Evolutionary conservation across 2,113 vertebrate species (phyloP), one percentile per base, ranked within the genome.

Genomic region (Motacilla tschutschensis): DNA sequence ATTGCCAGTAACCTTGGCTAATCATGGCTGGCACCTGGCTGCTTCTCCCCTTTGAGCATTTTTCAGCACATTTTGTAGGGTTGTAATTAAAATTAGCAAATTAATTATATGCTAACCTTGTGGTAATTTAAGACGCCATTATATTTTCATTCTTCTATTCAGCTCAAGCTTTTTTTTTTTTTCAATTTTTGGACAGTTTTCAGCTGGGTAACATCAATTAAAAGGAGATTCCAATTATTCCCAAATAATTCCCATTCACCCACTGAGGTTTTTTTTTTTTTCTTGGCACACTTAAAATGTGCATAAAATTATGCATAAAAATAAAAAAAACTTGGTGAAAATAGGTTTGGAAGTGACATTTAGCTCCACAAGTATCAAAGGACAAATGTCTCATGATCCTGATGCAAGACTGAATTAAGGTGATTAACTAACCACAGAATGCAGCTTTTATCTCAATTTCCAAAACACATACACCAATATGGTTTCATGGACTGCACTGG

Each of bases 101-200:
- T 93, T 91, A 91, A 95, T 95, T 94, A 85, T 55, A 66, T 47
- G 63, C 85, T 87, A 93, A 91, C 89, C 84, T 93, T 74, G 54
- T 4, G 16, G 71, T 84, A 93, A 92, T 89, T 93, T 85, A 90
- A 88, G 79, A 91, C 70, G 63, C 67, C 57, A 60, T 95, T 91
- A 72, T 59, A 51, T 88, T 95, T 95, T 87, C 54, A 71, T 26
- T 46, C 55, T 57, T 91, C 55, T 84, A 10, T 18, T 38, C 65
- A 87, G 54, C 38, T 46, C 50, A 41, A 67, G 57, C 10, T 17
- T 19, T 47, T 33, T 31, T 36, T 36, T 47, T 48, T 31, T 17
- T 17, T 46, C 31, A 20, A 33, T 71, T 79, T 25, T 85, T 74
- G 44, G 57, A 44, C 36, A 89, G n/a, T 73, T 93, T 95, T 87